phyloP scores from a whole-genome alignment of 1,140 invertebrate genomes.

The Asbolus verrucosus region DNA sequence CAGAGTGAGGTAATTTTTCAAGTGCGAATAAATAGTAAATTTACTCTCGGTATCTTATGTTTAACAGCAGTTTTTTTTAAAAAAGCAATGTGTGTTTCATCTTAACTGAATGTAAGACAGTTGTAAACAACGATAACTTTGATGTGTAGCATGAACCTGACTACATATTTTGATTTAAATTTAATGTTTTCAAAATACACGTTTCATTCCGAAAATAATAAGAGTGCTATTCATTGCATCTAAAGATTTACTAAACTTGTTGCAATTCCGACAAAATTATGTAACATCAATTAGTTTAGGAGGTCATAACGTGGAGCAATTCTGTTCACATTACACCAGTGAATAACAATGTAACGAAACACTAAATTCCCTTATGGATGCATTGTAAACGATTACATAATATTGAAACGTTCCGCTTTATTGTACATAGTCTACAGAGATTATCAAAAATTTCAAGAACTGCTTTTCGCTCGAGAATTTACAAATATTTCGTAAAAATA shows the following conservation, averaged over 20 bases:
- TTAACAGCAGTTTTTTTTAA: background rate
- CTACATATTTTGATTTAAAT: background rate
- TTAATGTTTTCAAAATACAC: no score
- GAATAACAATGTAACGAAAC: background rate
- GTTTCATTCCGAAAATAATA: no score
- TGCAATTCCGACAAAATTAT: conserved; percentile 24
- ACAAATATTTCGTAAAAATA: no score
- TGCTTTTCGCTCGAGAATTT: background rate
- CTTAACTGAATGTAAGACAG: background rate
- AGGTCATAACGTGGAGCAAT: conserved; percentile 19
- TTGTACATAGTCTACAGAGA: background rate
- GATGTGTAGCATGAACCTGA: background rate
- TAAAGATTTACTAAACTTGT: conserved; percentile 1
- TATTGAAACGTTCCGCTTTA: background rate
- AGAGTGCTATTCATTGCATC: conserved; percentile 29
- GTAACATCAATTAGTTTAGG: conserved; percentile 32
- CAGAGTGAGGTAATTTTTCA: no score
- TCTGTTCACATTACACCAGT: background rate
- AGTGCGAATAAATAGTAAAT: no score
- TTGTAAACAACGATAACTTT: conserved; percentile 1
- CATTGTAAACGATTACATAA: conserved; percentile 1
- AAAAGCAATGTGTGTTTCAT: conserved; percentile 7
- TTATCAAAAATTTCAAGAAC: background rate
- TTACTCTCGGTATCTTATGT: no score
- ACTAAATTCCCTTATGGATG: conserved; percentile 7